Evolutionary conservation across 2,113 vertebrate genomes (phyloP), one percentile per base, ranked within the genome.

Genomic region (Craseonycteris thonglongyai): DNA sequence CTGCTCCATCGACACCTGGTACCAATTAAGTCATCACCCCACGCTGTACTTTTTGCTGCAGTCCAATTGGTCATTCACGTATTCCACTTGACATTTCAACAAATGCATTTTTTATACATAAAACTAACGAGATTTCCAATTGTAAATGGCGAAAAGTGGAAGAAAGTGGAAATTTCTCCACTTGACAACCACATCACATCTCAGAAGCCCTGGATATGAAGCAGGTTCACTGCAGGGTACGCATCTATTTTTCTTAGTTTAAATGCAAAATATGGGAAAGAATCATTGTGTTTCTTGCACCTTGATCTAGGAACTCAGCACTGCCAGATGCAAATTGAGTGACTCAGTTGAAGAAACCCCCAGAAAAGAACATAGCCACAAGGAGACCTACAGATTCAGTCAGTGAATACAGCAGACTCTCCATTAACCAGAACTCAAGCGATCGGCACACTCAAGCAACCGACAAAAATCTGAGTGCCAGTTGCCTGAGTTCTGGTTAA

Each of bases 11-110:
- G 63, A 93, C 89, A 98, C 80, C 94, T 92, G 83, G 72, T 74
- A 63, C 79, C 95, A 97, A 9, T 93, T 97, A 98, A 97, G 66
- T 82, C 42, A 15, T 91, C 91, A 74, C 68, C 51, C 79, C 30
- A 14, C 0, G 10, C 26, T 88, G 26, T 35, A 22, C 47, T 93
- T 24, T 24, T 47, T 58, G 15, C 69, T 78, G n/a, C 0, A 2
- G 19, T 84, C 16, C 72, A 7, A 38, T 2, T 58, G 88, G 95
- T 35, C 80, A 75, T 47, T 92, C 74, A 74, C 0, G 0, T 65
- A 24, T 54, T 85, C 40, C 0, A 0, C 38, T 38, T 15, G 5
- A 59, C 35, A 81, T 51, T 80, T 58, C 9, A 13, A 95, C 83
- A 42, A 93, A 38, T n/a, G 18, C 13, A 47, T 88, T 80, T 61